A percentile compares a stretch with the other conserved stretches of the same genome.
Conservation (phyloP, 2,113 vertebrate genomes). For the Egretta garzetta region DNA sequence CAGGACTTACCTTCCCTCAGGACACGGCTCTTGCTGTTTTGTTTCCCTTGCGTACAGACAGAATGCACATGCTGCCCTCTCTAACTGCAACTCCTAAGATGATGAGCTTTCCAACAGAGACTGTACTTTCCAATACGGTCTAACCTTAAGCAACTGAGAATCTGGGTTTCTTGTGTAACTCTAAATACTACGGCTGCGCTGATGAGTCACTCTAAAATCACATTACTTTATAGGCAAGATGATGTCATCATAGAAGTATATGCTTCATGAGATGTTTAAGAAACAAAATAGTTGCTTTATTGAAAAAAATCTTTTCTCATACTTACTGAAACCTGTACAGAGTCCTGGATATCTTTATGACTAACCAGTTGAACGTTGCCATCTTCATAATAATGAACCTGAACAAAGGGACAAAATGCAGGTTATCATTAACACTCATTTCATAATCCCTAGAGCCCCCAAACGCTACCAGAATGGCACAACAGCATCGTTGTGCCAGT, state of each 20-base stretch:
- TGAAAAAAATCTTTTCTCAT: neutral
- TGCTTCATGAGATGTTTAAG: no score
- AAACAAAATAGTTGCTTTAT: no score
- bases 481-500: neutral
- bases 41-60: accelerated
- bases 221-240: no score
- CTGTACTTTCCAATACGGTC: no score
- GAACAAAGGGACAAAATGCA: neutral
- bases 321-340: constrained; percentile 89
- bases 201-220: no score
- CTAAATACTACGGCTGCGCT: no score
- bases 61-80: neutral
- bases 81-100: neutral
- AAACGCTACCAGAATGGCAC: neutral
- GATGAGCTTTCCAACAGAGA: neutral
- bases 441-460: neutral
- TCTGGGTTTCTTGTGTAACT: no score
- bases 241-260: no score
- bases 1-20: neutral
- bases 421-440: neutral
- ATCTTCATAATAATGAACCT: constrained; percentile 98
- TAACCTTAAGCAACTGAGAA: no score
- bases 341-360: constrained; percentile 93
- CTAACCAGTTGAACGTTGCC: constrained; percentile 96
- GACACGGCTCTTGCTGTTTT: neutral